Conservation (phyloP, 1,140 invertebrate species). For the Aphidius ervi region DNA sequence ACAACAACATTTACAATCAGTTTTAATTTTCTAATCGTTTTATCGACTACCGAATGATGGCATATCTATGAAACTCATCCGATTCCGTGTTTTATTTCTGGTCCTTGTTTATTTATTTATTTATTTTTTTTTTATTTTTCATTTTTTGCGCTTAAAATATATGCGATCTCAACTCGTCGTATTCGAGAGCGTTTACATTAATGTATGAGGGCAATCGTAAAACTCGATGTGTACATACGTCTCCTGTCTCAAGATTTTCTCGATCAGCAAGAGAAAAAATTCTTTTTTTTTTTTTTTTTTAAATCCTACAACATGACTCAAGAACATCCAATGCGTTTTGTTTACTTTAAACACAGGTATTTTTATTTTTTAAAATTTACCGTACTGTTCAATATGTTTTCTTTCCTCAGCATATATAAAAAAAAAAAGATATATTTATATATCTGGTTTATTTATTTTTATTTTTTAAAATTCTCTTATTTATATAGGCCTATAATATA, state of each 20-base stretch:
- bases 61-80: conserved; percentile 1
- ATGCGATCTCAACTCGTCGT: conserved; percentile 15
- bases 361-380: neutral
- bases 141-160: conserved; percentile 20
- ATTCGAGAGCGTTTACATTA: conserved; percentile 45
- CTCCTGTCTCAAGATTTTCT: conserved; percentile 47
- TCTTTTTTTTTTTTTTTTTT: conserved; percentile 40
- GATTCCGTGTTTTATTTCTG: neutral
- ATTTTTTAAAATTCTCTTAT: no score
- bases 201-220: conserved; percentile 52
- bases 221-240: conserved; percentile 51
- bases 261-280: conserved; percentile 28
- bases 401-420: no score
- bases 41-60: conserved; percentile 1
- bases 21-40: conserved; percentile 3
- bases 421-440: no score
- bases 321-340: neutral
- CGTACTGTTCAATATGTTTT: no score
- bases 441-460: no score
- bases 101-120: conserved; percentile 8
- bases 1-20: no score
- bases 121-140: conserved; percentile 7
- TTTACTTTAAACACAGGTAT: neutral
- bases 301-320: conserved; percentile 3
- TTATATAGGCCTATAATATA: no score